Base-by-base conservation (phyloP, 2,113 vertebrate species). In the Rhagologus leucostigma region DNA sequence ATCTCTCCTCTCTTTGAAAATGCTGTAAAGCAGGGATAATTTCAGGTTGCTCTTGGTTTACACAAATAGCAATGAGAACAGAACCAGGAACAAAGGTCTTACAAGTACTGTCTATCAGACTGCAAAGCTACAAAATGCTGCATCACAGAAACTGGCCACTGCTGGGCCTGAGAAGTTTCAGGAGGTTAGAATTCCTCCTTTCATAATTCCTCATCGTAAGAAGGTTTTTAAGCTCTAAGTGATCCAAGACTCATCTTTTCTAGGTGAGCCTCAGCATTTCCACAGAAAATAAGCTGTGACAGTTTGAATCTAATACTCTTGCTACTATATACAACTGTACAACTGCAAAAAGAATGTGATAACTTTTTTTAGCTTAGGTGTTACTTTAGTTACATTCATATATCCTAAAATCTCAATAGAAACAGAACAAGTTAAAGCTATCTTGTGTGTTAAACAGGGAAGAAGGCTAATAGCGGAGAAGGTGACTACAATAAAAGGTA, bases 1-100 rank as follows among this genome's bases (percentile, higher is more conserved):
- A 96, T 94, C 95, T 96, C n/a, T 69, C 41, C 33, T 80, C 42
- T 74, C 88, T 94, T 96, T 96, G 95, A 95, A 97, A 91, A 89
- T 69, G 90, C 59, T 90, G 70, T 93, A 94, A 96, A 95, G 62
- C 19, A 27, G 7, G 65, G 92, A 82, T 85, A 85, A 77, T 50
- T 85, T 73, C 37, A 50, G 50, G 42, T 86, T 0, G 0, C 6
- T 84, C 11, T 62, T 80, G n/a, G 63, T 83, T 96, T 88, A 90
- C 62, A 59, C 55, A 85, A 93, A 80, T 33, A 92, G 60, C 65
- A 88, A 46, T 47, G 55, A 90, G 60, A 94, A 57, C 71, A 88
- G 90, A 86, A 90, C 17, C 50, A 86, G 46, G 85, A 88, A 88
- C 86, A 93, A 94, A 90, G 79, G 83, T 95, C 88, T 95, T 65